Conservation (phyloP, 2,113 vertebrate species). For the Acrocephalus arundinaceus region DNA sequence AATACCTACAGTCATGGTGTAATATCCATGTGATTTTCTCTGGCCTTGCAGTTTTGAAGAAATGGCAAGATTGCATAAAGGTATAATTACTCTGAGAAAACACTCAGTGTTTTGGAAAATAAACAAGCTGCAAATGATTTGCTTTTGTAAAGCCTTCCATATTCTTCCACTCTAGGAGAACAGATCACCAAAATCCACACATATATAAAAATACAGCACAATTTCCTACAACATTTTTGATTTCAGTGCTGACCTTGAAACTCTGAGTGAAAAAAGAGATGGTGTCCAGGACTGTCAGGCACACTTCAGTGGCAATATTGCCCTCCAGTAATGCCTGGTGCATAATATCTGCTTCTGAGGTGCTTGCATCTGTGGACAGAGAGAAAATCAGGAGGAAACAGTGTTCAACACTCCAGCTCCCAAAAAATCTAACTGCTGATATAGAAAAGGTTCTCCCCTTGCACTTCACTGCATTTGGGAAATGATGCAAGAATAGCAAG, state of each 20-base stretch:
- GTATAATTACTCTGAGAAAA: background rate
- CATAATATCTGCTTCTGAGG: slow-evolving; percentile 88
- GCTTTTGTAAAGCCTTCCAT: background rate
- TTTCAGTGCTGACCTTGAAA: slow-evolving; percentile 85
- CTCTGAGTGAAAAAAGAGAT: slow-evolving; percentile 90
- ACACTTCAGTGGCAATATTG: slow-evolving; percentile 89
- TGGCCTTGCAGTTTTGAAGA: background rate
- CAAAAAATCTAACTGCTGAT: background rate
- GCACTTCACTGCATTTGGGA: background rate
- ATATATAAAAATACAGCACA: background rate
- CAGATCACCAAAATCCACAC: background rate
- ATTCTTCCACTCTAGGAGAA: background rate
- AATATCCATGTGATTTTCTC: background rate
- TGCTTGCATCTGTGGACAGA: slow-evolving; percentile 74
- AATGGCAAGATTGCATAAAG: background rate
- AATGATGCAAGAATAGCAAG: background rate
- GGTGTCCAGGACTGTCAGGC: slow-evolving; percentile 89
- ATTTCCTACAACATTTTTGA: background rate
- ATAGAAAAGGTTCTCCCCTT: background rate
- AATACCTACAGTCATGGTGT: background rate
- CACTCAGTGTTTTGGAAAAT: background rate
- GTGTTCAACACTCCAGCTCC: background rate
- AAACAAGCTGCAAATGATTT: background rate
- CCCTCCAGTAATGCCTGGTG: slow-evolving; percentile 93
- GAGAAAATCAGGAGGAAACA: background rate